These are phyloP conservation scores for Melanerpes aurifrons DNA, from an alignment of 2,113 vertebrate species.

Conservation along the genomic window DNA sequence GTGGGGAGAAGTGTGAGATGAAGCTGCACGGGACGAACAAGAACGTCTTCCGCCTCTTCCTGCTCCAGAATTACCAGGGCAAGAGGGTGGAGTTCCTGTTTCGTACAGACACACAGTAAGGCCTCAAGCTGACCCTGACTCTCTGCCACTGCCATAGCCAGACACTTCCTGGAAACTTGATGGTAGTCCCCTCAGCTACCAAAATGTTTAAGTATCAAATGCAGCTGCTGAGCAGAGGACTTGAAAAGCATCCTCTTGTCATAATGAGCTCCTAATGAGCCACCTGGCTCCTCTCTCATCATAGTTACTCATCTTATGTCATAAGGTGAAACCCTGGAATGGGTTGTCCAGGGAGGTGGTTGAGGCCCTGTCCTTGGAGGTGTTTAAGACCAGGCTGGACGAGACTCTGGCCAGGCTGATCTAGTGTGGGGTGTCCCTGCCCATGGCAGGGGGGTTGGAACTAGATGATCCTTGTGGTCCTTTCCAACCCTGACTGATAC, in stretches of 20 bases:
- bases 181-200: not conserved
- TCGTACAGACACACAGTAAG: slow-evolving; percentile 92
- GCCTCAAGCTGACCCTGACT: not conserved
- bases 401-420: too few species aligned
- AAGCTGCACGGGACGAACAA: slow-evolving; percentile 92
- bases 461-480: too few species aligned
- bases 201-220: not conserved
- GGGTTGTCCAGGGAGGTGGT: too few species aligned
- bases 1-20: slow-evolving; percentile 90
- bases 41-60: slow-evolving; percentile 90
- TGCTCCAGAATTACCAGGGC: slow-evolving; percentile 74
- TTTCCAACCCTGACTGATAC: too few species aligned
- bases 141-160: not conserved
- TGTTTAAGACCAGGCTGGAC: too few species aligned
- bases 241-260: not conserved
- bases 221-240: not conserved
- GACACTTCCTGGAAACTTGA: not conserved
- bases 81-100: slow-evolving; percentile 83
- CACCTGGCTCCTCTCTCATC: not conserved
- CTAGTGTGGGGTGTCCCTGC: too few species aligned
- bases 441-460: too few species aligned
- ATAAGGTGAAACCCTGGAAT: not conserved
- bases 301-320: not conserved
- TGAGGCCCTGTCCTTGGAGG: too few species aligned
- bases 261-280: not conserved